Percentiles rank a stretch among this genome's conserved stretches.
Conservation (phyloP, 2,797 vertebrate genomes). For the Mareca penelope region DNA sequence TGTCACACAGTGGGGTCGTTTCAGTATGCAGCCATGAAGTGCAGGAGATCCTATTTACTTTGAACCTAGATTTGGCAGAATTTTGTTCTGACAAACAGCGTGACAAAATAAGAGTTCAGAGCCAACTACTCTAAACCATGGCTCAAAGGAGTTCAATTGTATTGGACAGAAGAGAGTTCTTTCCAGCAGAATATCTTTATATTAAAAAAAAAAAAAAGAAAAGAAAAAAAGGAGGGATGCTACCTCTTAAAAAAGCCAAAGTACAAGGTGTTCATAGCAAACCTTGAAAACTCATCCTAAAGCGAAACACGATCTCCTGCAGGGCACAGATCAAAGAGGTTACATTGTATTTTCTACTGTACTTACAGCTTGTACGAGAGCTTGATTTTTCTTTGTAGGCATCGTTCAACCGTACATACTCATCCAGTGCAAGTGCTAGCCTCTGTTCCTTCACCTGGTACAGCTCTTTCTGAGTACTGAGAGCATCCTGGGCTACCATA, state of each 20-base stretch:
- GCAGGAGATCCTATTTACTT: not conserved
- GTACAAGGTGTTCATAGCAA: not conserved
- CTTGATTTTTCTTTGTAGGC: slow-evolving; percentile 87
- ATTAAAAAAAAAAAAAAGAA: not conserved
- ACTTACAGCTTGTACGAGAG: slow-evolving; percentile 85
- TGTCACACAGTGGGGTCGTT: not conserved
- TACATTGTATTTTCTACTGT: not conserved
- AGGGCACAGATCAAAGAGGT: slow-evolving; percentile 25
- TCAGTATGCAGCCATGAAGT: not conserved
- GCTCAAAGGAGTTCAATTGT: not conserved
- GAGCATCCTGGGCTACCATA: slow-evolving; percentile 82
- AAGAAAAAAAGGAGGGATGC: not conserved
- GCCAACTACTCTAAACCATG: not conserved
- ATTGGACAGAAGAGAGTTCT: not conserved
- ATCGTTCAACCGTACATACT: slow-evolving; percentile 82
- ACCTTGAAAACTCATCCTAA: not conserved
- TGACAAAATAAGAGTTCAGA: slow-evolving; percentile 21
- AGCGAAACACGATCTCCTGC: slow-evolving; percentile 19
- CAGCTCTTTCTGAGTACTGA: slow-evolving; percentile 84
- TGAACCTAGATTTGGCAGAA: not conserved
- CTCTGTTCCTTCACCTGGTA: slow-evolving; percentile 87
- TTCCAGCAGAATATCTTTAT: not conserved
- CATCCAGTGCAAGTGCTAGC: slow-evolving; percentile 83
- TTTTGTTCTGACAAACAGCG: slow-evolving; percentile 3
- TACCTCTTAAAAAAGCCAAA: not conserved